A percentile compares a stretch with the other conserved stretches of the same genome.
Conservation (phyloP, 2,797 vertebrate species). For the Trichosurus vulpecula region DNA sequence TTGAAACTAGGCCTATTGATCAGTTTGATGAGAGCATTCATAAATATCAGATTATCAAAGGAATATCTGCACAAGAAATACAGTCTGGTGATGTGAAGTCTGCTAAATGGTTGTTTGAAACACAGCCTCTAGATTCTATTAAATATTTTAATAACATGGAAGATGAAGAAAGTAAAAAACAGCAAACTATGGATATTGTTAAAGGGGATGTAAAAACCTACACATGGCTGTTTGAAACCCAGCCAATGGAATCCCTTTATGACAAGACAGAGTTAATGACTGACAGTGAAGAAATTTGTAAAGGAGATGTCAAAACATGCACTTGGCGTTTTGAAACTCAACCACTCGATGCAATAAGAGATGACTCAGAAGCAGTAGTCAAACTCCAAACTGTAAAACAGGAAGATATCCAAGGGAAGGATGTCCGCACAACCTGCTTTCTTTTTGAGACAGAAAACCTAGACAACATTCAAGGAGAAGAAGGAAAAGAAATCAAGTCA, state of each 20-base stretch:
- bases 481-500: slow-evolving; percentile 86
- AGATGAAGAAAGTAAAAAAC: slow-evolving; percentile 86
- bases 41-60: slow-evolving; percentile 93
- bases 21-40: slow-evolving; percentile 92
- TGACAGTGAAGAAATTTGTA: slow-evolving; percentile 85
- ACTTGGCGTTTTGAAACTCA: slow-evolving; percentile 96
- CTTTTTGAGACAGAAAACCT: slow-evolving; percentile 94
- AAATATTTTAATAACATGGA: slow-evolving; percentile 92
- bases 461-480: slow-evolving; percentile 88
- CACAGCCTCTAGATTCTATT: slow-evolving; percentile 94
- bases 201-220: slow-evolving; percentile 95
- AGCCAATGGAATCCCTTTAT: slow-evolving; percentile 92
- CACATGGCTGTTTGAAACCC: slow-evolving; percentile 96
- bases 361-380: slow-evolving; percentile 86
- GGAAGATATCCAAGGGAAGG: slow-evolving; percentile 91
- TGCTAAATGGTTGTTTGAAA: slow-evolving; percentile 97
- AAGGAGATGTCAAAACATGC: slow-evolving; percentile 93
- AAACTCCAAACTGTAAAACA: slow-evolving; percentile 88
- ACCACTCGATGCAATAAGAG: slow-evolving; percentile 89
- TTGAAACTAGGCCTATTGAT: slow-evolving; percentile 95
- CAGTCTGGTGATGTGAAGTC: slow-evolving; percentile 94
- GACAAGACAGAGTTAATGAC: slow-evolving; percentile 86
- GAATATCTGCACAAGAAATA: slow-evolving; percentile 94
- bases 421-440: slow-evolving; percentile 90
- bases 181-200: slow-evolving; percentile 83